A percentile compares a stretch with the other conserved stretches of the same genome.
These are phyloP conservation scores for Shargacucullia verbasci DNA, from an alignment of 2,888 invertebrate species.

Conservation along the genomic window DNA sequence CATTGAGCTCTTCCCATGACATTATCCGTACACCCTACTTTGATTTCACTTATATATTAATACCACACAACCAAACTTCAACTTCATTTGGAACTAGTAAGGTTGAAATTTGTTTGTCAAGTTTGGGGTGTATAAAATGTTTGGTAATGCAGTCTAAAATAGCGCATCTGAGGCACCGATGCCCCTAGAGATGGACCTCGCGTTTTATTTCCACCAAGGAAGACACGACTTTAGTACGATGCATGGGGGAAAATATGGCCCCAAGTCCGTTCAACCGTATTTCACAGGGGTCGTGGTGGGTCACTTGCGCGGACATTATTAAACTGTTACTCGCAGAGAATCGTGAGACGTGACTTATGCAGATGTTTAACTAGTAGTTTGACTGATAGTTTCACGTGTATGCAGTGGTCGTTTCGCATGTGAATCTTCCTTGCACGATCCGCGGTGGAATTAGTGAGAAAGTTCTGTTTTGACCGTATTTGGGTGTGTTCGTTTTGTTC, in stretches of 20 bases:
- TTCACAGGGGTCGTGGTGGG: conserved; percentile 84
- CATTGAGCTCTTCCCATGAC: conserved; percentile 89
- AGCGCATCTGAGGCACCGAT: conserved; percentile 87
- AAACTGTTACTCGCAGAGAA: conserved; percentile 85
- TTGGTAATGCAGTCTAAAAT: conserved; percentile 67
- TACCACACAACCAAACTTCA: conserved; percentile 26
- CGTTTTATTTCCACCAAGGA: conserved; percentile 88
- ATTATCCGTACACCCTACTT: conserved; percentile 76
- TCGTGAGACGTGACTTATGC: conserved; percentile 88
- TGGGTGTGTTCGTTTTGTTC: conserved; percentile 48
- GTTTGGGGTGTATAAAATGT: conserved; percentile 54
- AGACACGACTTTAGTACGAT: conserved; percentile 87
- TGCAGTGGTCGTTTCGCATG: conserved; percentile 84
- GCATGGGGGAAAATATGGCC: conserved; percentile 87
- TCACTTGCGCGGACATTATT: conserved; percentile 86
- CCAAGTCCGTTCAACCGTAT: conserved; percentile 86
- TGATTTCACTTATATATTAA: conserved; percentile 60
- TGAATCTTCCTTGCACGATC: conserved; percentile 84
- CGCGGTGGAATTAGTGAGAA: conserved; percentile 80
- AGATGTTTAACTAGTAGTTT: conserved; percentile 87
- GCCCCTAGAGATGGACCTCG: conserved; percentile 88
- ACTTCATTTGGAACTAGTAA: conserved; percentile 1
- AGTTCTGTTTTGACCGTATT: conserved; percentile 71
- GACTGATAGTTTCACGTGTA: conserved; percentile 87
- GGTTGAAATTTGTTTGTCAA: conserved; percentile 31